Base-by-base conservation (phyloP, 2,888 invertebrate genomes). In the Hydroisotoma schaefferi region DNA sequence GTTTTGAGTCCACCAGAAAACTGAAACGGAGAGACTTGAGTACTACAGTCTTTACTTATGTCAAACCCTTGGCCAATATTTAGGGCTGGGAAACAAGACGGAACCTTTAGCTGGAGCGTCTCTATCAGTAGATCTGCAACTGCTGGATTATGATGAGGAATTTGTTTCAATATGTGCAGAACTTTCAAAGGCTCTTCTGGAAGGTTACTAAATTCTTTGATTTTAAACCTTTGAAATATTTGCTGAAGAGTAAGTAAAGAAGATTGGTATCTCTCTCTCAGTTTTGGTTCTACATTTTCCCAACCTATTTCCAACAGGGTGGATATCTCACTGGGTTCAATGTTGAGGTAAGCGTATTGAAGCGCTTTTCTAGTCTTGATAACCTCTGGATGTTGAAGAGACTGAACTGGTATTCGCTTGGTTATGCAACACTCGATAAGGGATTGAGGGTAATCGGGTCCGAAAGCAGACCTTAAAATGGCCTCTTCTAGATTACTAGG, bases 31-130 rank as follows among this genome's bases (percentile, higher is more conserved):
- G 65, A 67, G 1, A 65, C 59, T 12, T 57, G 57, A 22, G 65
- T 65, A 6, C 51, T 52, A 15, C 49, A 20, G 33, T 67, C 67
- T 37, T 57, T 62, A 26, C 56, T 52, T 2, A 67, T 37, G 28
- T 67, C 65, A 37, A 54, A 67, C 1, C 67, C 67, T 51, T 65
- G 61, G 12, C 67, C 67, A 29, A 67, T 57, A 28, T 46, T 61
- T 56, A 61, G 28, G n/a, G 59, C 60, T 3, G 59, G 55, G 44
- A 43, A 48, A 23, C 62, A 65, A 18, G 59, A 49, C 18, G 67
- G 67, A 4, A 67, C 55, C 33, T 58, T 62, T 5, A 67, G 33
- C 22, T 67, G 60, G 1, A 67, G 57, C 1, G 67, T 67, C 20
- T 65, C 62, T 38, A 57, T 60, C 6, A 67, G 61, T 55, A 67